A percentile compares a stretch with the other conserved stretches of the same genome.
These are phyloP conservation scores for Hermaeophaga mercurialis DNA, from an alignment of 2,888 invertebrate species.

Conservation along the genomic window DNA sequence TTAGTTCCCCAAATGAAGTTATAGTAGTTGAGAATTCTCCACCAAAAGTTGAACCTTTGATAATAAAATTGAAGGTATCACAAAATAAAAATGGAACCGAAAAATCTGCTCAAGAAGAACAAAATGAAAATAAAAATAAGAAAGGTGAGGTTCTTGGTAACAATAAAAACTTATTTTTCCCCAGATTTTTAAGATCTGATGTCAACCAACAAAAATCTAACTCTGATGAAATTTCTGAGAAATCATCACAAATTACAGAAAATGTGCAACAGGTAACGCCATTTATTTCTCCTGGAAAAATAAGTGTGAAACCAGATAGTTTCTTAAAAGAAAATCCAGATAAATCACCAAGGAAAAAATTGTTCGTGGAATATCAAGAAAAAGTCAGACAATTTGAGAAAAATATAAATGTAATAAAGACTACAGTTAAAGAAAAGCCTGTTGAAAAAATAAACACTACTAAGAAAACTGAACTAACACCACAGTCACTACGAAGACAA, in stretches of 20 bases:
- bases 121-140: constrained; percentile 9
- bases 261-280: not conserved
- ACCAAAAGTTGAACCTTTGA: constrained; percentile 30
- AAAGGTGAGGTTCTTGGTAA: not conserved
- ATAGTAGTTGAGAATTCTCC: constrained; percentile 21
- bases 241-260: not conserved
- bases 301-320: constrained; percentile 8
- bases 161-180: constrained; percentile 11
- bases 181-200: constrained; percentile 19
- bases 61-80: constrained; percentile 23
- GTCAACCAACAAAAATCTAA: constrained; percentile 9
- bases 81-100: constrained; percentile 11
- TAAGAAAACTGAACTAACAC: constrained; percentile 4
- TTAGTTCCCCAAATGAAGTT: constrained; percentile 13
- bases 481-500: not conserved
- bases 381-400: no score
- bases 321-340: constrained; percentile 2
- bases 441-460: not conserved
- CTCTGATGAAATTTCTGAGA: constrained; percentile 1
- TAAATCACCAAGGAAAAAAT: not conserved
- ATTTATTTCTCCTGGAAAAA: not conserved
- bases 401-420: no score
- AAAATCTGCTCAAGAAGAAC: not conserved
- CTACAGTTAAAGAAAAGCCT: not conserved
- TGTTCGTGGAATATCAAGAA: not conserved